Evolutionary conservation across 2,888 invertebrate species (phyloP).

Genomic region (Lamellibrachia satsuma): DNA sequence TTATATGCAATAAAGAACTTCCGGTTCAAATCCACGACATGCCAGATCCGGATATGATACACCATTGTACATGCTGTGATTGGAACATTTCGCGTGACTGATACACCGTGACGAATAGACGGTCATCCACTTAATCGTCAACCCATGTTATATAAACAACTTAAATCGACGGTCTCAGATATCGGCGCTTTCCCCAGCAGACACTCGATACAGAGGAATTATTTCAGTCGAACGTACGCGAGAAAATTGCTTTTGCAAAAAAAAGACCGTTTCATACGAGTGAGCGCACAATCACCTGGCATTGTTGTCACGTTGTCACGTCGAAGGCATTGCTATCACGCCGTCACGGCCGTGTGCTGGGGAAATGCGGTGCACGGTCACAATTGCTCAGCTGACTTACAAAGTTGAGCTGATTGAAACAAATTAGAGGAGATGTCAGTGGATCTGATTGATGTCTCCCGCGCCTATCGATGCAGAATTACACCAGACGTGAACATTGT

Average conservation of each 20-base stretch:
- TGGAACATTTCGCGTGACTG: background rate
- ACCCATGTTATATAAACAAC: background rate
- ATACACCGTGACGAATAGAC: background rate
- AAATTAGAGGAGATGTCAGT: conserved; percentile 17
- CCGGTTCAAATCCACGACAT: background rate
- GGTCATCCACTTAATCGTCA: background rate
- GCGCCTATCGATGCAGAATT: background rate
- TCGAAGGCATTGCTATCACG: background rate
- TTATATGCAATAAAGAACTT: background rate
- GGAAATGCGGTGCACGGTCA: background rate
- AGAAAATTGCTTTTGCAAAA: background rate
- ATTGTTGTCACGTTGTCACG: background rate
- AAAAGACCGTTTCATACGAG: background rate
- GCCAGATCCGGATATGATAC: background rate
- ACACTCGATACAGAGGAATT: background rate
- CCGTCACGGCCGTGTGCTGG: background rate
- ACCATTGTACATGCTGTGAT: background rate
- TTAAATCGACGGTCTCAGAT: background rate
- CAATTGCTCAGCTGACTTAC: background rate
- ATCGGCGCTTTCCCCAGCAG: background rate
- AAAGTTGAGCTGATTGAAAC: conserved; percentile 17
- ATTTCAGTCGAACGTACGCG: background rate
- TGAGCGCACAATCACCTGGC: background rate
- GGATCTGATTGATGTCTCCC: background rate
- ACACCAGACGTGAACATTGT: background rate